Percentiles rank a stretch among this genome's conserved stretches.
phyloP scores from a whole-genome alignment of 2,888 invertebrate genomes.

The Dasypogon diadema region DNA sequence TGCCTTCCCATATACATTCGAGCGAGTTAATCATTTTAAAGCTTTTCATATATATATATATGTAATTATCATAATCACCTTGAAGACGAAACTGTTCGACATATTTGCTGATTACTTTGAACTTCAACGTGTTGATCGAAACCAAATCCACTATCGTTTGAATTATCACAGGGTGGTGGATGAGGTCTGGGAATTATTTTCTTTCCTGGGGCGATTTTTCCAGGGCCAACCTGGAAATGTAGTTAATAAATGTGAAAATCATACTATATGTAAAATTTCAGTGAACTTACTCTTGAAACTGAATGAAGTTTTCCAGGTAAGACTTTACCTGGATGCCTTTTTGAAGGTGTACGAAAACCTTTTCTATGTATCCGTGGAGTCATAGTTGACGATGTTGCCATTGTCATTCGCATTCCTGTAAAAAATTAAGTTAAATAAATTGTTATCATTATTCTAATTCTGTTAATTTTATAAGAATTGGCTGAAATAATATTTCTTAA shows the following conservation, averaged over 20 bases:
- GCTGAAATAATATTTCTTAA: no score
- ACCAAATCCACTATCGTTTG: slow-evolving; percentile 90
- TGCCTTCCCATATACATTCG: slow-evolving; percentile 29
- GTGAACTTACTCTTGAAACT: slow-evolving; percentile 69
- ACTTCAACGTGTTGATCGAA: slow-evolving; percentile 80
- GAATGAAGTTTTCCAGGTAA: slow-evolving; percentile 68
- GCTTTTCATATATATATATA: not conserved
- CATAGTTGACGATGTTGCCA: slow-evolving; percentile 77
- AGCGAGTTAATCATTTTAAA: slow-evolving; percentile 13
- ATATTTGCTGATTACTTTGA: slow-evolving; percentile 61
- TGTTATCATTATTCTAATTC: not conserved
- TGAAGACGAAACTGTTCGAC: slow-evolving; percentile 66
- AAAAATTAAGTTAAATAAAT: slow-evolving; percentile 52
- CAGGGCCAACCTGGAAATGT: slow-evolving; percentile 64
- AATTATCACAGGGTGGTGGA: slow-evolving; percentile 82
- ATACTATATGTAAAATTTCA: no score
- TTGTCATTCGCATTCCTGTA: slow-evolving; percentile 80
- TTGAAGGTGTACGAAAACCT: slow-evolving; percentile 77
- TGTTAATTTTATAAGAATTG: no score
- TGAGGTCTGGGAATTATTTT: slow-evolving; percentile 66
- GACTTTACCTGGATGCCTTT: slow-evolving; percentile 70
- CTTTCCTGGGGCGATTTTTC: slow-evolving; percentile 67
- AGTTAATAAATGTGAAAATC: no score
- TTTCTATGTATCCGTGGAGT: slow-evolving; percentile 76
- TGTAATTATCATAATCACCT: slow-evolving; percentile 60